phyloP scores from a whole-genome alignment of 2,797 vertebrate species.

The Nannoperca australis region DNA sequence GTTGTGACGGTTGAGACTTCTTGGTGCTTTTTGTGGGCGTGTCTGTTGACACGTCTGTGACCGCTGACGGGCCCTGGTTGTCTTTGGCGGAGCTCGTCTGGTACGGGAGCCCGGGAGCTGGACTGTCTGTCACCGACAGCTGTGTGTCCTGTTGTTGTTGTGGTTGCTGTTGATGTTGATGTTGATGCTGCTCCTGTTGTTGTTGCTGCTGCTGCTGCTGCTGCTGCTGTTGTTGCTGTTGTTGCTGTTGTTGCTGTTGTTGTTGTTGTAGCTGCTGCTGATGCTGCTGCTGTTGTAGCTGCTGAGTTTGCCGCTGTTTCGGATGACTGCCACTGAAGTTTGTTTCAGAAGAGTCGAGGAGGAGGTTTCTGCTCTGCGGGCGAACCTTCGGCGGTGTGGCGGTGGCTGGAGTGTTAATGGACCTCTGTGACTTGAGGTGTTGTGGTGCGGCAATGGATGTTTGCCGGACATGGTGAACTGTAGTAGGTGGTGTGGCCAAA shows the following conservation, averaged over 20 bases:
- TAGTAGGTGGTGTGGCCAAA: conserved; percentile 90
- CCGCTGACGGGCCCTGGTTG: conserved; percentile 72
- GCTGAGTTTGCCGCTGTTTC: conserved; percentile 68
- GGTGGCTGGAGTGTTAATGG: conserved; percentile 88
- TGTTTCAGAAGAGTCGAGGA: conserved; percentile 90
- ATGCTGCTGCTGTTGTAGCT: conserved; percentile 24
- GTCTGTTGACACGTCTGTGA: conserved; percentile 75
- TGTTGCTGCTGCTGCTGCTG: conserved; percentile 64
- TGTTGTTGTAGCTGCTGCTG: background rate
- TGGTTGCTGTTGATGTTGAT: background rate
- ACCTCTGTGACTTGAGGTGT: conserved; percentile 88
- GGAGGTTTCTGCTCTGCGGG: conserved; percentile 94
- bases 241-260: conserved; percentile 46
- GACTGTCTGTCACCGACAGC: conserved; percentile 84
- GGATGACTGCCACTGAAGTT: conserved; percentile 85
- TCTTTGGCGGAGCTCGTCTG: conserved; percentile 85
- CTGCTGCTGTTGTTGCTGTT: conserved; percentile 63
- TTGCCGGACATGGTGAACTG: conserved; percentile 84
- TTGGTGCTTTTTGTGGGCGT: conserved; percentile 83
- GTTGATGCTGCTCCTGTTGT: background rate
- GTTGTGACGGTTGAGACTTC: conserved; percentile 76
- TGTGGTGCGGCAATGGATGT: conserved; percentile 83
- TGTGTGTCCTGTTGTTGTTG: conserved; percentile 78
- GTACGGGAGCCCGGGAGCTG: conserved; percentile 87
- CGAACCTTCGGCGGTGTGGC: conserved; percentile 86